These are phyloP conservation scores for Dermochelys coriacea DNA, from an alignment of 2,797 vertebrate genomes.

Conservation along the genomic window DNA sequence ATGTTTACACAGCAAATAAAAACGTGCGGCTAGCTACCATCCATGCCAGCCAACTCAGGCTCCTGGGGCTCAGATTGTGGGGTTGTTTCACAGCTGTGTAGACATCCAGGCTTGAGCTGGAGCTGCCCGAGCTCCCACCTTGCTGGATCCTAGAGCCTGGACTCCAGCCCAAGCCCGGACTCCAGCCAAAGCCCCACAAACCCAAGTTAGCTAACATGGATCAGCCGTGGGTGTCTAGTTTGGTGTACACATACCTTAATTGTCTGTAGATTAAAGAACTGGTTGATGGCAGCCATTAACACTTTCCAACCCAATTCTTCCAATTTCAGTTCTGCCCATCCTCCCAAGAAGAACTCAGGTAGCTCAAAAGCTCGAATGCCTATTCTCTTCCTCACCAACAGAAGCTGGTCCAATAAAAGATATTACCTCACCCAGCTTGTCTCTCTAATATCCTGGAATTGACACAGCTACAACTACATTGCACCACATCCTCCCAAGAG, in stretches of 20 bases:
- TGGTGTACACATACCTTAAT: no score
- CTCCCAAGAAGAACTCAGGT: neutral
- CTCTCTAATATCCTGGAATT: neutral
- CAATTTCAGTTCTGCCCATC: neutral
- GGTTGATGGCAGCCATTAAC: neutral
- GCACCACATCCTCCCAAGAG: neutral
- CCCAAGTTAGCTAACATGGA: no score
- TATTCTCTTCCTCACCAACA: neutral
- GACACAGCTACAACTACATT: neutral
- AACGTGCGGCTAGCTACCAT: neutral
- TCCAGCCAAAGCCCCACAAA: no score
- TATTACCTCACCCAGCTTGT: neutral
- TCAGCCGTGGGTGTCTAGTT: no score
- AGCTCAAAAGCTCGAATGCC: neutral
- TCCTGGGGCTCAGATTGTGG: neutral
- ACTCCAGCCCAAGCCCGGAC: no score
- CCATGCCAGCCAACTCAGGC: neutral
- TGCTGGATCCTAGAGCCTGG: no score
- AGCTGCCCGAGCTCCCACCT: no score
- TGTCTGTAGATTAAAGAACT: neutral
- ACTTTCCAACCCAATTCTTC: neutral
- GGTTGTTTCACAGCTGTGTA: neutral
- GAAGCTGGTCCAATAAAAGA: neutral
- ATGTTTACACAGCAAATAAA: neutral
- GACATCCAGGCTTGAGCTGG: no score